These are phyloP conservation scores for Phoxinus dragarum DNA, from an alignment of 2,797 vertebrate genomes.

Conservation along the genomic window DNA sequence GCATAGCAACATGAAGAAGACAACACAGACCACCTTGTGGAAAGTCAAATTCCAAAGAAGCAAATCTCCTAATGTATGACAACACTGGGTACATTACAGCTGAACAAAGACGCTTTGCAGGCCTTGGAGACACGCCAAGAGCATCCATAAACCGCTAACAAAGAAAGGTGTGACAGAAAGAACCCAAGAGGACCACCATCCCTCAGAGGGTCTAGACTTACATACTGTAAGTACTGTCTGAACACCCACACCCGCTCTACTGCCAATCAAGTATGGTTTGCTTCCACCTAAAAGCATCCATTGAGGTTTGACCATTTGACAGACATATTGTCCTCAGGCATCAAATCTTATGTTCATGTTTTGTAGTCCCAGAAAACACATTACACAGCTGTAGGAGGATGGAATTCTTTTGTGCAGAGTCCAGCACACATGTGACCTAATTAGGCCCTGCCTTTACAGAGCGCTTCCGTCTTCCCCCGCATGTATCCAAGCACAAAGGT, in stretches of 20 bases:
- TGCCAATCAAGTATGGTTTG: background rate
- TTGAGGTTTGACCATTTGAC: background rate
- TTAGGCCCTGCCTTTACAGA: constrained; percentile 62
- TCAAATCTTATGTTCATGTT: constrained; percentile 13
- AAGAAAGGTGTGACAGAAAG: constrained; percentile 26
- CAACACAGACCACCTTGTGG: constrained; percentile 40
- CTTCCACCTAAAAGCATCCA: background rate
- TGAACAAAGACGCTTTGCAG: constrained; percentile 55
- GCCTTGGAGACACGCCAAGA: constrained; percentile 14
- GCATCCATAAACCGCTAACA: constrained; percentile 25
- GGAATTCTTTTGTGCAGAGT: constrained; percentile 59
- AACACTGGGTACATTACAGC: constrained; percentile 26
- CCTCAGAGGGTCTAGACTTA: constrained; percentile 29
- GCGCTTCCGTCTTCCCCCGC: constrained; percentile 63
- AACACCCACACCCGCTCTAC: background rate
- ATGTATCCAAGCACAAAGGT: constrained; percentile 65
- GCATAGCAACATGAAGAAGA: constrained; percentile 46
- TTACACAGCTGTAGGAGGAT: constrained; percentile 48
- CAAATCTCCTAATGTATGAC: constrained; percentile 44
- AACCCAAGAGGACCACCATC: constrained; percentile 17
- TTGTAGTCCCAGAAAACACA: constrained; percentile 40
- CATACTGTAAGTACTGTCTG: constrained; percentile 10
- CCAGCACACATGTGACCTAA: constrained; percentile 63
- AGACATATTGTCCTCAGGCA: background rate
- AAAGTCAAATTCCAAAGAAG: constrained; percentile 20